Percentiles rank a stretch among this genome's conserved stretches.
phyloP scores from a whole-genome alignment of 1,140 invertebrate genomes.

The Procambarus virginalis region DNA sequence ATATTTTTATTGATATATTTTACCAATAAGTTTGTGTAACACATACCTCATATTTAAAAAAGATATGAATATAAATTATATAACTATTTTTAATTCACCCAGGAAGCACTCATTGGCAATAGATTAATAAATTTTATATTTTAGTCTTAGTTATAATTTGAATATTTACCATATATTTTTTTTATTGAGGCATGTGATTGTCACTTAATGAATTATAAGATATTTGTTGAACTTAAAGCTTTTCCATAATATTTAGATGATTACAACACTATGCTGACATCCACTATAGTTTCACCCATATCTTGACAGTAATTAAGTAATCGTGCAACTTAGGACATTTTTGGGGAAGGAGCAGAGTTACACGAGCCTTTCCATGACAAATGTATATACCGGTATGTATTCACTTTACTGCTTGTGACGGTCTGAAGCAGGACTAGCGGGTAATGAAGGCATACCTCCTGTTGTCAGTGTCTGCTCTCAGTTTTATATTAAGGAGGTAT shows the following conservation, averaged over 20 bases:
- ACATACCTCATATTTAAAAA: too few species aligned
- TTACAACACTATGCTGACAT: constrained; percentile 14
- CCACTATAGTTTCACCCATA: constrained; percentile 15
- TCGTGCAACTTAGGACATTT: constrained; percentile 11
- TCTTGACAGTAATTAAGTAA: constrained; percentile 13
- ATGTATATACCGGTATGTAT: not conserved
- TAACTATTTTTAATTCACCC: too few species aligned
- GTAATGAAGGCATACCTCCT: constrained; percentile 24
- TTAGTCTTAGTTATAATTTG: too few species aligned
- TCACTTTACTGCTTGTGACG: not conserved
- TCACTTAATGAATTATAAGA: too few species aligned
- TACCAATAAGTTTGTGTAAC: too few species aligned
- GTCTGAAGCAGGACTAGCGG: not conserved
- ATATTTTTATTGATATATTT: too few species aligned
- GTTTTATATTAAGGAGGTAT: constrained; percentile 25
- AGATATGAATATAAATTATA: too few species aligned
- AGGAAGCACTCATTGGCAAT: too few species aligned
- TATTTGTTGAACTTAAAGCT: not conserved
- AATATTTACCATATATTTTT: too few species aligned
- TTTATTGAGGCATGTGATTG: not conserved
- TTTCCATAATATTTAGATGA: not conserved
- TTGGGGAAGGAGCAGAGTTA: constrained; percentile 58
- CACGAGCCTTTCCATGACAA: constrained; percentile 64
- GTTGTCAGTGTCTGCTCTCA: constrained; percentile 11
- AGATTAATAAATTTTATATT: too few species aligned